Evolutionary conservation across 2,888 invertebrate species (phyloP), one percentile per base, ranked within the genome.

Genomic region (Thecocarcelia acutangulata): DNA sequence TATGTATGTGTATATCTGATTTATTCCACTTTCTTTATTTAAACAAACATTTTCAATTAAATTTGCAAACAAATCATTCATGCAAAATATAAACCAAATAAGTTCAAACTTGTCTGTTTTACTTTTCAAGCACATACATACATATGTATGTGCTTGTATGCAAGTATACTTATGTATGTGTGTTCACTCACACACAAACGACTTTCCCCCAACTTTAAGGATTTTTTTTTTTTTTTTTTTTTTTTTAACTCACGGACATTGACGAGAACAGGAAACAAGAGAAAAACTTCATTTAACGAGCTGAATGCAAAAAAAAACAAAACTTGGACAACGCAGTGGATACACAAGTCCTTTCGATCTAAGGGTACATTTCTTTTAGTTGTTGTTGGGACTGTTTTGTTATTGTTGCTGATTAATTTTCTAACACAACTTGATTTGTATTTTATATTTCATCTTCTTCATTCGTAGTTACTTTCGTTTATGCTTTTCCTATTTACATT

Each of bases 391-490:
- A 46, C 54, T 63, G 73, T 56, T 40, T 66, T 75, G 40, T 58
- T 76, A 28, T 69, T 54, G 46, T 84, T 84, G 77, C 84, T 85
- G 85, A 85, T 85, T 85, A 85, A 85, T 85, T 85, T 84, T 81
- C 82, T 70, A 84, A 83, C 83, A 79, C 74, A 78, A 82, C 82
- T 82, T 75, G 78, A 78, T 78, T 82, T 82, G 78, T 70, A 66
- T 40, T 24, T 59, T 44, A 4, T 15, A 1, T 59, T 59, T 42
- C 21, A 42, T 17, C 44, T 52, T 50, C 24, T 54, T 77, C 37
- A 70, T 81, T 70, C 21, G 21, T 37, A 66, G 58, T 83, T 84
- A 64, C 68, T 66, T 77, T 40, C 69, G 70, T 70, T 70, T 68
- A 66, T 69, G 46, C 15, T 56, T 56, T 75, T 68, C 66, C 59